Base-by-base conservation (phyloP, 2,113 vertebrate species). In the Sinocyclocheilus grahami region DNA sequence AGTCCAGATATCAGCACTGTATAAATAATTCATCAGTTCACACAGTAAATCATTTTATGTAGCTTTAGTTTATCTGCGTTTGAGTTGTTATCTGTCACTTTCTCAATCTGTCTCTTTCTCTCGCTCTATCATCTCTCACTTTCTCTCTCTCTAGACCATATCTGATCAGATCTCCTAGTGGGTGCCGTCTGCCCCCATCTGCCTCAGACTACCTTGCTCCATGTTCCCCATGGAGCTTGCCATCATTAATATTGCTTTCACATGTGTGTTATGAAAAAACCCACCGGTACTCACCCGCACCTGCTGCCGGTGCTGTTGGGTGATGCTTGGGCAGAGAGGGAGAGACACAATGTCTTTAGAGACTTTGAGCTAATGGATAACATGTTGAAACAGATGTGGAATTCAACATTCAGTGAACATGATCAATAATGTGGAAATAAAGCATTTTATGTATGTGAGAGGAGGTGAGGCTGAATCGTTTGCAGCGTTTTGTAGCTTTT, bases 111-210 rank as follows among this genome's bases (percentile, higher is more conserved):
- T 48, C 83, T 24, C 58, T 65, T 11, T 24, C 7, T 85, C 37
- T 58, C 48, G 0, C 53, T 62, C 22, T 20, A 10, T 55, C 48
- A n/a, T 62, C 53, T 39, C 83, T 84, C 69, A 33, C 33, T 62
- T 12, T 20, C 37, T 78, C 72, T 84, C 58, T n/a, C 3, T 58
- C 27, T 60, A 39, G 27, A 11, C 7, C 42, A 51, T 48, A 33
- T 60, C 30, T 58, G 60, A 46, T 37, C 78, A 30, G 78, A 79
- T 74, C 42, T 88, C 83, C 78, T 69, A 37, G 69, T 12, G 60
- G 7, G 78, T 27, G 27, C 78, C 81, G 60, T 84, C 85, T 86
- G 80, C 46, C 71, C 24, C 82, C 33, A 78, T 82, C 82, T 71
- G 74, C 51, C 82, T 60, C 82, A 74, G 33, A 48, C 48, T 11